Evolutionary conservation across 2,888 invertebrate genomes (phyloP).

Genomic region (Ecdyonurus torrentis): DNA sequence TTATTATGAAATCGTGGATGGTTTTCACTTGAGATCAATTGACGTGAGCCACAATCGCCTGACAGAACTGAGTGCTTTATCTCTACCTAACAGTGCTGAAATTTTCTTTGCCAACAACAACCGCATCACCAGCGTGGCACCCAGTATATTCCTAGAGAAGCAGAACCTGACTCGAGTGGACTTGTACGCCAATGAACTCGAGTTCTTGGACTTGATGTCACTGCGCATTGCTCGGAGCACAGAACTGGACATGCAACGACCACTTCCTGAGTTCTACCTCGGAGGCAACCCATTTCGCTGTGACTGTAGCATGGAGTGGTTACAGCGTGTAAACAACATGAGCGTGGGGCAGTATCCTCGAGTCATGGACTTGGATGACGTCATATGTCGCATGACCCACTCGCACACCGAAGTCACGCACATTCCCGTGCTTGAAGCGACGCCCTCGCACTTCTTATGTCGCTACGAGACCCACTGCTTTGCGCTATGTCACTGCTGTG

Average conservation of each 20-base stretch:
- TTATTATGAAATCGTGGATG: slow-evolving; percentile 68
- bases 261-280: slow-evolving; percentile 65
- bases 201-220: slow-evolving; percentile 56
- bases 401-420: slow-evolving; percentile 51
- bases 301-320: slow-evolving; percentile 83
- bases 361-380: slow-evolving; percentile 65
- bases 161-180: slow-evolving; percentile 69
- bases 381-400: slow-evolving; percentile 64
- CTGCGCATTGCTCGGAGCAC: slow-evolving; percentile 58
- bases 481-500: slow-evolving; percentile 75
- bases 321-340: slow-evolving; percentile 54
- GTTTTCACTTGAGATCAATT: slow-evolving; percentile 58
- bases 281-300: slow-evolving; percentile 76
- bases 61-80: slow-evolving; percentile 63
- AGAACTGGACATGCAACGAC: slow-evolving; percentile 30
- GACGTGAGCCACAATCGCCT: slow-evolving; percentile 69
- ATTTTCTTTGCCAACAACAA: slow-evolving; percentile 65
- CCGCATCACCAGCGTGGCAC: slow-evolving; percentile 62
- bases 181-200: slow-evolving; percentile 62
- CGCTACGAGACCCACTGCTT: slow-evolving; percentile 74
- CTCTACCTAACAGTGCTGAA: slow-evolving; percentile 68
- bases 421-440: slow-evolving; percentile 59
- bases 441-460: slow-evolving; percentile 68
- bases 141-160: slow-evolving; percentile 75
- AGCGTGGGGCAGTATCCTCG: slow-evolving; percentile 61